Evolutionary conservation across 2,888 invertebrate genomes (phyloP), one percentile per base, ranked within the genome.

Genomic region (Drosophila cyrtoloma): DNA sequence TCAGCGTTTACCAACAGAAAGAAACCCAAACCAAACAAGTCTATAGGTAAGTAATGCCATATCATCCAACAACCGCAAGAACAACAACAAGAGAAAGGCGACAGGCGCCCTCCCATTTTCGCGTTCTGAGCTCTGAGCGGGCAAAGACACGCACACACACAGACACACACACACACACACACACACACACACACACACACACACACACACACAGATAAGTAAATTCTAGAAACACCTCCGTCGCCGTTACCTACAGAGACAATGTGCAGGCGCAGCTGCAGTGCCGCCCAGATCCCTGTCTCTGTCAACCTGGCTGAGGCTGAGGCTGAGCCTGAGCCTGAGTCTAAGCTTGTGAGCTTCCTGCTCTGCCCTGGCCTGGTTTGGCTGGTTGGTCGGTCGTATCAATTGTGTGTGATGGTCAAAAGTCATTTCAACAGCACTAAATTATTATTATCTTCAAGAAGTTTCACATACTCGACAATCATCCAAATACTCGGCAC

Each of bases 371-470:
- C 32, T 26, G 69, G 65, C 58, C 68, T 32, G 59, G 71, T 10
- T 47, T 47, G 47, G 26, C 26, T 47, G 47, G 26, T 16, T 22
- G 57, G 62, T 33, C 61, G 75, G 71, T 69, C 84, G 94, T 91
- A 94, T 93, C 87, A 93, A 91, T 81, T 91, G 92, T 92, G 92
- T 91, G 91, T 93, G 93, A 93, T 93, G 93, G 93, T 93, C 93
- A 93, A 93, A 93, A 93, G 93, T 93, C 93, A 93, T 93, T 93
- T 93, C 93, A 93, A 93, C 93, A 93, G 90, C 92, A 93, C 93
- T 93, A 93, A 93, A 93, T 93, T 93, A 93, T 93, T 93, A 94
- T 95, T 85, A 94, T 95, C 91, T 93, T 92, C 94, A 89, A 93
- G 93, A 93, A 93, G 93, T 92, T 93, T 91, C 90, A 91, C 92